These are phyloP conservation scores for Aptenodytes patagonicus DNA, from an alignment of 2,113 vertebrate species.

Conservation along the genomic window DNA sequence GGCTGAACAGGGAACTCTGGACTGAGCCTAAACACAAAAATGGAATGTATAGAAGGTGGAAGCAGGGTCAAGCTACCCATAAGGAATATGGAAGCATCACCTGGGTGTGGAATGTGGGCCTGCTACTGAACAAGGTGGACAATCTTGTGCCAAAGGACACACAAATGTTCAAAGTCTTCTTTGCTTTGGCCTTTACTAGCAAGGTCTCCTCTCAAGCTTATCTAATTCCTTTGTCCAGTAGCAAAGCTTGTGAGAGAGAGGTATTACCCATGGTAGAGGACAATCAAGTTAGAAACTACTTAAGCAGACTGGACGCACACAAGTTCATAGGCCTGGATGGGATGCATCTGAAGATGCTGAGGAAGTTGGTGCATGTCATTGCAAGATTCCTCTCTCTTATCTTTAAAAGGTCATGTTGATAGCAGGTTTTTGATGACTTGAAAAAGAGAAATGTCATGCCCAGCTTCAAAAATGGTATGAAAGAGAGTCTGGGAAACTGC, in stretches of 20 bases:
- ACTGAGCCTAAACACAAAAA: not conserved
- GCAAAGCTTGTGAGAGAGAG: not conserved
- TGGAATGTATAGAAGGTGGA: not conserved
- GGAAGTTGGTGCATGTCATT: not conserved
- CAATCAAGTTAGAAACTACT: not conserved
- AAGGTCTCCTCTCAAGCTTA: not conserved
- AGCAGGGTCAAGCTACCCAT: not conserved
- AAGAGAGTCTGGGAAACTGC: not conserved
- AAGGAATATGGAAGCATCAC: not conserved
- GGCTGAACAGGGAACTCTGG: not conserved
- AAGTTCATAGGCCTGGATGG: not conserved
- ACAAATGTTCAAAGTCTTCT: not conserved
- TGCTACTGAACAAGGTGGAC: not conserved
- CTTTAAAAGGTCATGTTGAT: not conserved
- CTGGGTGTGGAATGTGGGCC: not conserved
- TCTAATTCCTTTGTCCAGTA: not conserved
- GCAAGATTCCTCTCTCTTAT: not conserved
- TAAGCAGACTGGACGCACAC: not conserved
- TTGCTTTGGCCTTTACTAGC: not conserved
- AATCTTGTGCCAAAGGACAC: not conserved
- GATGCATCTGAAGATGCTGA: not conserved
- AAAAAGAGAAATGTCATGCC: not conserved
- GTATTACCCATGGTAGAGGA: not conserved
- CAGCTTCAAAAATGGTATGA: not conserved
- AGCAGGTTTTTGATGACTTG: not conserved